These are phyloP conservation scores for Apamea monoglypha DNA, from an alignment of 2,888 invertebrate species.

Conservation along the genomic window DNA sequence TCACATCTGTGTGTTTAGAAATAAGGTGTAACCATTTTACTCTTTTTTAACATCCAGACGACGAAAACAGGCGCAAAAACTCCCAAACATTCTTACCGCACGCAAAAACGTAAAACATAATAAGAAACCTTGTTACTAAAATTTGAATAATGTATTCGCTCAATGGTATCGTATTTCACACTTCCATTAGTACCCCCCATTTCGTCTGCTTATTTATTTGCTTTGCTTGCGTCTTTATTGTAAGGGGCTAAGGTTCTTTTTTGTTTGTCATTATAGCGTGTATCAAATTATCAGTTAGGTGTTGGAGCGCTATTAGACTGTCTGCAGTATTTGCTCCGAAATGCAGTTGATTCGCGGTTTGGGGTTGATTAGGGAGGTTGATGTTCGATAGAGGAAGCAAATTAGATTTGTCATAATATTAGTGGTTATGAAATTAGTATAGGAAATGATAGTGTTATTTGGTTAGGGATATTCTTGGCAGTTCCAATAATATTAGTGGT, in stretches of 20 bases:
- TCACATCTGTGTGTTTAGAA: background rate
- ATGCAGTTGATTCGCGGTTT: conserved; percentile 75
- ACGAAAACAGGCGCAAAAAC: conserved; percentile 38
- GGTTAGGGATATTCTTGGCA: background rate
- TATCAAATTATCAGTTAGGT: conserved; percentile 76
- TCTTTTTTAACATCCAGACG: background rate
- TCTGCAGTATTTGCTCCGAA: conserved; percentile 73
- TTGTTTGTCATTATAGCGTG: conserved; percentile 58
- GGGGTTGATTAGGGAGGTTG: conserved; percentile 64
- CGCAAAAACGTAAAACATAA: conserved; percentile 69
- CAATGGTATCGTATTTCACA: conserved; percentile 84
- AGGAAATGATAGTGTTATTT: conserved; percentile 40
- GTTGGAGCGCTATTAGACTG: conserved; percentile 73
- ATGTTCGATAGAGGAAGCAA: conserved; percentile 62
- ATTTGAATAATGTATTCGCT: conserved; percentile 85
- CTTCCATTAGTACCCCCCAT: conserved; percentile 83
- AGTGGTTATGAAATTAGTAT: conserved; percentile 50
- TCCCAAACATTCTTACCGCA: conserved; percentile 66
- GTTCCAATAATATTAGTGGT: conserved; percentile 43
- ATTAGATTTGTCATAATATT: conserved; percentile 67
- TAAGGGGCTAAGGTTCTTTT: conserved; percentile 54
- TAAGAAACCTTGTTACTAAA: conserved; percentile 78
- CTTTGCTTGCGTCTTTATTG: conserved; percentile 46
- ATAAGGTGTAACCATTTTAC: background rate
- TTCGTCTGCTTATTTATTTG: conserved; percentile 64